Conservation (phyloP, 2,113 vertebrate species). For the Charina bottae region DNA sequence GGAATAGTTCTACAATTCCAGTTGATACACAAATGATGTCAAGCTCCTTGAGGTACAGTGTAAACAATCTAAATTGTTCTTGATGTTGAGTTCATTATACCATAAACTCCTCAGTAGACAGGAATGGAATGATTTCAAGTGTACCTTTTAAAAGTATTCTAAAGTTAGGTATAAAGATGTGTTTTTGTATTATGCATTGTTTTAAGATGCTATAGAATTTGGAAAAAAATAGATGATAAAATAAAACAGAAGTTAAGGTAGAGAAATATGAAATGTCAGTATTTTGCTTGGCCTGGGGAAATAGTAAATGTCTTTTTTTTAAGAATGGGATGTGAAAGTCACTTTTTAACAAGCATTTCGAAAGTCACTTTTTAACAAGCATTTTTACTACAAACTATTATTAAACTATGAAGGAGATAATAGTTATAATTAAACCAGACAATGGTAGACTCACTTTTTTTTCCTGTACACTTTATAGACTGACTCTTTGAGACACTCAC, state of each 20-base stretch:
- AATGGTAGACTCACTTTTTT: conserved; percentile 36
- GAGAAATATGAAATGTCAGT: conserved; percentile 1
- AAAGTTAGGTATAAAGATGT: conserved; percentile 27
- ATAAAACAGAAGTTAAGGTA: conserved; percentile 9
- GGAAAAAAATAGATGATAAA: not conserved
- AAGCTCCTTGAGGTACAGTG: conserved; percentile 37
- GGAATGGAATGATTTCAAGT: conserved; percentile 63
- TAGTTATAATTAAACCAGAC: conserved; percentile 43
- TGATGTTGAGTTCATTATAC: conserved; percentile 66
- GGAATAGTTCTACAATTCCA: conserved; percentile 38
- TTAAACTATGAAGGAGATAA: conserved; percentile 32
- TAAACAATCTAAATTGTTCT: conserved; percentile 64
- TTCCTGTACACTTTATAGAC: conserved; percentile 64
- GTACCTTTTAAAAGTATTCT: conserved; percentile 34
- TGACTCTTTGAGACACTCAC: conserved; percentile 54
- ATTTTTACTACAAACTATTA: conserved; percentile 19
- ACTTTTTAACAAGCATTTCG: conserved; percentile 20
- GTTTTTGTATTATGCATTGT: not conserved
- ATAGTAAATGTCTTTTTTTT: not conserved
- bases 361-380: conserved; percentile 13
- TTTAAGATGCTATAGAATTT: not conserved
- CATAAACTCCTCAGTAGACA: conserved; percentile 64
- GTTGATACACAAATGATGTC: conserved; percentile 55
- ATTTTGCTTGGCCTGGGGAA: conserved; percentile 5
- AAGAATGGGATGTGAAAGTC: not conserved